Conservation (phyloP, 2,797 vertebrate genomes). For the Pelochelys cantorii region DNA sequence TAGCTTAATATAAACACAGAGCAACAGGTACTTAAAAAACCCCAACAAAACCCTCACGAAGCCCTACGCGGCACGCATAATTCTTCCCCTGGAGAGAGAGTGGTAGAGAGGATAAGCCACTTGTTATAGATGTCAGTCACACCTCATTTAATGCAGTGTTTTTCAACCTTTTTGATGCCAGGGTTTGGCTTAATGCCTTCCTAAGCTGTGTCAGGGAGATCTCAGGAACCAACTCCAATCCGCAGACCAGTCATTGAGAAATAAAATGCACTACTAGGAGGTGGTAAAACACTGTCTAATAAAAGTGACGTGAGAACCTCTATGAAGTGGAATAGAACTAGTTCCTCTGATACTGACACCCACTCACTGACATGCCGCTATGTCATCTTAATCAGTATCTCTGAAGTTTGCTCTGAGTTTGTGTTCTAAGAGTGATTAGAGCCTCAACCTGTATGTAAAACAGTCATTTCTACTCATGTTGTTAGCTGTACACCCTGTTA, state of each 20-base stretch:
- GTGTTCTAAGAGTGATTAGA: neutral
- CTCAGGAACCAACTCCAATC: neutral
- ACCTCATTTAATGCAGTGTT: neutral
- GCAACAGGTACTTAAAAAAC: neutral
- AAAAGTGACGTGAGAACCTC: neutral
- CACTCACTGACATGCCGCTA: neutral
- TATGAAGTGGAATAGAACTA: fast-evolving
- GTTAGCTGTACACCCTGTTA: neutral
- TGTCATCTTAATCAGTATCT: neutral
- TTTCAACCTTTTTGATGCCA: neutral
- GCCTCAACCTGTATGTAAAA: neutral
- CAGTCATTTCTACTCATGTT: neutral
- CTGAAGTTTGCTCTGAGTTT: neutral
- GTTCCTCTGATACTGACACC: neutral
- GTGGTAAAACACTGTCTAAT: neutral
- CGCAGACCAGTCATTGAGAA: neutral
- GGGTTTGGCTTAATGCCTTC: no score
- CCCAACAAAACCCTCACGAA: neutral
- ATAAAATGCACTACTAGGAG: neutral
- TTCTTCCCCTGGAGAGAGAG: neutral
- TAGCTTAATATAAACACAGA: neutral
- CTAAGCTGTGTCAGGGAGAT: neutral
- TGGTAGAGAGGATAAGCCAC: fast-evolving
- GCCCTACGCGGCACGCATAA: neutral
- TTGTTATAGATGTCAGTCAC: fast-evolving